Evolutionary conservation across 2,113 vertebrate species (phyloP).

Genomic region (Tachysurus vachellii): DNA sequence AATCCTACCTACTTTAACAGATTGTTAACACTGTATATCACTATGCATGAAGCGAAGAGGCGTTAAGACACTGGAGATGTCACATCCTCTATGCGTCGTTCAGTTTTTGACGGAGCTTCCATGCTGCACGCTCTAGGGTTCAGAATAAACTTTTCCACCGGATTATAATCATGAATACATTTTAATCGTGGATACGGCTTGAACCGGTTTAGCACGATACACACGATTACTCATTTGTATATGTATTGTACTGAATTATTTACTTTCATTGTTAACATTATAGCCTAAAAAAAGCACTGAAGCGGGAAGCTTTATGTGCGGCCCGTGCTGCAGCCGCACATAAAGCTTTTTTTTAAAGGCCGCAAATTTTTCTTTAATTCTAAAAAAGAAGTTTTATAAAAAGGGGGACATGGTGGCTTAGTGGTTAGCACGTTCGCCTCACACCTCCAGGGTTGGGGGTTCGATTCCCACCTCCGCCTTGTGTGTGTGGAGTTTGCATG

Average conservation of each 20-base stretch:
- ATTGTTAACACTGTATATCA: background rate
- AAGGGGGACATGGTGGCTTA: no score
- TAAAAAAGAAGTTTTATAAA: background rate
- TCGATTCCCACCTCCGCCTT: no score
- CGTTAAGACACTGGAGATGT: background rate
- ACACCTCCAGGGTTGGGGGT: no score
- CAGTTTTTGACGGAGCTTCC: background rate
- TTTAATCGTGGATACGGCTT: background rate
- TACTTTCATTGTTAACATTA: background rate
- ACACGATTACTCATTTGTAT: background rate
- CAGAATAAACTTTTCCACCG: background rate
- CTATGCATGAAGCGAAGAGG: background rate
- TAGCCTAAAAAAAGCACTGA: background rate
- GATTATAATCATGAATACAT: background rate
- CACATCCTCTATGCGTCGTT: background rate
- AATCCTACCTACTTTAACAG: background rate
- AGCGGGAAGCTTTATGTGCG: background rate
- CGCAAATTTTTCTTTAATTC: no score
- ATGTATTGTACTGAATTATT: background rate
- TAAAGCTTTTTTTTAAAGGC: no score
- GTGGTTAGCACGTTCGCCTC: no score
- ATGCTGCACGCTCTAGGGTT: background rate
- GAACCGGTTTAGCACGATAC: background rate
- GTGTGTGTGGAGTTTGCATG: no score
- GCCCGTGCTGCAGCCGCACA: background rate